Evolutionary conservation across 2,888 invertebrate species (phyloP).

Genomic region (Silvanus unidentatus): DNA sequence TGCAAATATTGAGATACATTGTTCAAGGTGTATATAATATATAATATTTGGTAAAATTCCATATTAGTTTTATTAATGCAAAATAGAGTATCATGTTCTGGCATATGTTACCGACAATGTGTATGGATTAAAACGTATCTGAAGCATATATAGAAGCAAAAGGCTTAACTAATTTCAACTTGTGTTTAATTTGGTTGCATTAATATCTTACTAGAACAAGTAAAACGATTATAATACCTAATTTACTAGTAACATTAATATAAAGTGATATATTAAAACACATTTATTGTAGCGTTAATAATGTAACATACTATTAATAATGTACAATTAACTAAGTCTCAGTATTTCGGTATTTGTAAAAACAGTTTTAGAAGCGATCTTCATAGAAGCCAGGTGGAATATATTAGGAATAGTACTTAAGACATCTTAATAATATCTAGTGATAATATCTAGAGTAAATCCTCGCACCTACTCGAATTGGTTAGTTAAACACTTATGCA

Average conservation of each 20-base stretch:
- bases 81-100: constrained; percentile 11
- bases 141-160: constrained; percentile 8
- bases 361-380: too few relatives aligned
- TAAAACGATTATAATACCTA: not conserved
- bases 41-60: constrained; percentile 10
- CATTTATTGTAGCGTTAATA: too few relatives aligned
- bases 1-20: constrained; percentile 4
- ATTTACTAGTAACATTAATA: constrained; percentile 1
- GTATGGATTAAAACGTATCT: constrained; percentile 10
- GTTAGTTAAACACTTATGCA: too few relatives aligned
- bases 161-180: constrained; percentile 20
- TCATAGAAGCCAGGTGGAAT: too few relatives aligned
- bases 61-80: constrained; percentile 13
- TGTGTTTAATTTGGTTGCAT: constrained; percentile 21
- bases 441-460: too few relatives aligned
- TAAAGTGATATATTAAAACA: not conserved
- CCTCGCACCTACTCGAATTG: too few relatives aligned
- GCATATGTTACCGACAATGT: constrained; percentile 13
- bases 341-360: too few relatives aligned
- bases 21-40: not conserved
- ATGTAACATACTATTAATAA: too few relatives aligned
- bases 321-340: too few relatives aligned
- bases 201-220: constrained; percentile 11
- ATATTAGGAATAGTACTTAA: too few relatives aligned
- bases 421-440: too few relatives aligned